phyloP scores from a whole-genome alignment of 2,113 vertebrate species.

The Sisor rabdophorus region DNA sequence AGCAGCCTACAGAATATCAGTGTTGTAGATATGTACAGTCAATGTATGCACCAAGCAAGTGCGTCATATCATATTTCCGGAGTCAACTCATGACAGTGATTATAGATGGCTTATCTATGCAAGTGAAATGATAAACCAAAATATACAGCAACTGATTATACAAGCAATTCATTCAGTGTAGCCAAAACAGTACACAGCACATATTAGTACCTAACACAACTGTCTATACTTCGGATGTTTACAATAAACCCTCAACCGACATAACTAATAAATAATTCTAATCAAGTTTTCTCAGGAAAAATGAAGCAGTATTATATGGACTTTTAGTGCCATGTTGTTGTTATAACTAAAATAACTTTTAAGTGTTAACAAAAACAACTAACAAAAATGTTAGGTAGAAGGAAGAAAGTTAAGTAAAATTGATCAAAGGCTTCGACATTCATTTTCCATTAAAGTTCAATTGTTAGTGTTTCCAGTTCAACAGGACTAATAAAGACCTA shows the following conservation, averaged over 20 bases:
- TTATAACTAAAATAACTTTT: slow-evolving; percentile 7
- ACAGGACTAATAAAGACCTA: slow-evolving; percentile 1
- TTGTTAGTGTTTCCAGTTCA: slow-evolving; percentile 15
- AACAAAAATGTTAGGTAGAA: slow-evolving; percentile 22
- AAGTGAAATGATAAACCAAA: slow-evolving; percentile 56
- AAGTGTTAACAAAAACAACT: slow-evolving; percentile 3
- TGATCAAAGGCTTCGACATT: neutral
- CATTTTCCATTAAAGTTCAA: neutral
- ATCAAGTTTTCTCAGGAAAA: slow-evolving; percentile 80
- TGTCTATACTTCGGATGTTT: slow-evolving; percentile 45
- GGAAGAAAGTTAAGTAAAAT: neutral
- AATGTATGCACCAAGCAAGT: slow-evolving; percentile 74
- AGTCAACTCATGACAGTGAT: slow-evolving; percentile 61
- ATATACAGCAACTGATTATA: slow-evolving; percentile 70
- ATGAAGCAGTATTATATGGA: slow-evolving; percentile 63
- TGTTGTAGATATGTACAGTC: slow-evolving; percentile 66
- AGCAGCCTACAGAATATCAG: slow-evolving; percentile 76
- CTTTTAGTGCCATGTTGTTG: slow-evolving; percentile 59
- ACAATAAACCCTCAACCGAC: slow-evolving; percentile 73
- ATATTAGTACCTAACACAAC: slow-evolving; percentile 54
- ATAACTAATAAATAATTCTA: slow-evolving; percentile 76
- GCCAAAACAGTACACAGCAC: slow-evolving; percentile 64
- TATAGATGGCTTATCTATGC: slow-evolving; percentile 56
- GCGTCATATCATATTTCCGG: slow-evolving; percentile 66
- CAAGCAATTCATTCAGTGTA: slow-evolving; percentile 58